These are phyloP conservation scores for Emydocephalus ijimae DNA, from an alignment of 2,113 vertebrate genomes.

Conservation along the genomic window DNA sequence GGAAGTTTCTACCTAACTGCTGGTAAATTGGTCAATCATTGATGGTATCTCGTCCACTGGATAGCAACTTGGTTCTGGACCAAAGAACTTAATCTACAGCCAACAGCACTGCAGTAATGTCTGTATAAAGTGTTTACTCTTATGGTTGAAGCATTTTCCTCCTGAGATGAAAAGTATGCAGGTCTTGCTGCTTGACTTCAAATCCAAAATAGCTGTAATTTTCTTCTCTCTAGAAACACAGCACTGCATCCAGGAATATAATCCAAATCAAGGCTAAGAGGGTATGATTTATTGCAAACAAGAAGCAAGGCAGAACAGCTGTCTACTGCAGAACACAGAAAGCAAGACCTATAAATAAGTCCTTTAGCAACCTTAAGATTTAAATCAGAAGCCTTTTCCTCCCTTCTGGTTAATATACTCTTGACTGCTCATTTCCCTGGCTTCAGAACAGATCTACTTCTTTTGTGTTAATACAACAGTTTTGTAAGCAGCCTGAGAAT, in stretches of 20 bases:
- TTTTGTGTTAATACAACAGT: neutral
- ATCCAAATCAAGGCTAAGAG: neutral
- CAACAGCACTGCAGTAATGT: neutral
- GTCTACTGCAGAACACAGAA: neutral
- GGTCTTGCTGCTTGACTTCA: neutral
- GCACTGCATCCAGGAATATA: neutral
- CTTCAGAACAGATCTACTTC: neutral
- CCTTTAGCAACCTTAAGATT: neutral
- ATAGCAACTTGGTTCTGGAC: neutral
- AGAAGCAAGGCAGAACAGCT: neutral
- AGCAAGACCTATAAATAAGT: neutral
- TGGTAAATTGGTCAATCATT: neutral
- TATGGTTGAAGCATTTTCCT: neutral
- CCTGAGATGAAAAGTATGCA: neutral
- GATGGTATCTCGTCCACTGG: neutral
- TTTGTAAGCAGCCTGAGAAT: neutral
- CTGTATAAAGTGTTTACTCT: neutral
- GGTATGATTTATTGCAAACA: neutral
- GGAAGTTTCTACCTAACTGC: neutral
- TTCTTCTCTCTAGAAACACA: neutral
- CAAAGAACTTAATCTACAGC: neutral
- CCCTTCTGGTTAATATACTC: neutral
- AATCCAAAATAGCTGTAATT: neutral
- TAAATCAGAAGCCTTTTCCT: neutral
- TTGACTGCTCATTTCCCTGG: neutral